These are phyloP conservation scores for Tanypteryx hageni DNA, from an alignment of 2,888 invertebrate genomes.

Conservation along the genomic window DNA sequence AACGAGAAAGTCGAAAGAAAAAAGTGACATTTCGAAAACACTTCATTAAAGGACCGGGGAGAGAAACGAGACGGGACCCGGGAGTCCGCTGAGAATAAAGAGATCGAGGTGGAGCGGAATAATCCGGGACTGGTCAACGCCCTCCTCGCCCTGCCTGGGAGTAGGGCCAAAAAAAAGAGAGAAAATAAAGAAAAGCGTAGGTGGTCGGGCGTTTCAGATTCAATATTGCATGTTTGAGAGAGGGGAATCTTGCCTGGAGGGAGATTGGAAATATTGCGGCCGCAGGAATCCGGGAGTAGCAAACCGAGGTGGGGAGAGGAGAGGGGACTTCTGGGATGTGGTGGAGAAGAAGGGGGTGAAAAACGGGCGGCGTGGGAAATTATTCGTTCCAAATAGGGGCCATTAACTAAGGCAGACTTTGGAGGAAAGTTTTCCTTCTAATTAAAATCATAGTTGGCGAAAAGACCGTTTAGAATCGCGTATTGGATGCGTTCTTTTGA, in stretches of 20 bases:
- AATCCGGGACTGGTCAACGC: neutral
- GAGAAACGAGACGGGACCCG: neutral
- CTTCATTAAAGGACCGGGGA: neutral
- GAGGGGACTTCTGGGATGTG: neutral
- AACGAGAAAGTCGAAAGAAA: too few species aligned
- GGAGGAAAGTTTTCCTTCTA: neutral
- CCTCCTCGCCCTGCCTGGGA: neutral
- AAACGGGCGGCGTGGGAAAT: neutral
- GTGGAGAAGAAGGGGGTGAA: neutral
- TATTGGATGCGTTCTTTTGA: too few species aligned
- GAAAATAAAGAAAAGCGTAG: neutral
- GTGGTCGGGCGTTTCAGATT: neutral
- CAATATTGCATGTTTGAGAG: neutral
- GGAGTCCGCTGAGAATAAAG: neutral
- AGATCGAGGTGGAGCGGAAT: neutral
- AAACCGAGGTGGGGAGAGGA: neutral
- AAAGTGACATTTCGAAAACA: too few species aligned
- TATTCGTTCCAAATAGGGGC: neutral
- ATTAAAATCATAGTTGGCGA: neutral
- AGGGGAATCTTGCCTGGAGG: neutral
- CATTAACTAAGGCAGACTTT: neutral
- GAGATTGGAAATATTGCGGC: constrained; percentile 14
- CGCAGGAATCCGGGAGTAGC: neutral
- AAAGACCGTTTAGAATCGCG: neutral
- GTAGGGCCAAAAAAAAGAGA: neutral